phyloP scores from a whole-genome alignment of 2,113 vertebrate genomes.

The Shinisaurus crocodilurus region DNA sequence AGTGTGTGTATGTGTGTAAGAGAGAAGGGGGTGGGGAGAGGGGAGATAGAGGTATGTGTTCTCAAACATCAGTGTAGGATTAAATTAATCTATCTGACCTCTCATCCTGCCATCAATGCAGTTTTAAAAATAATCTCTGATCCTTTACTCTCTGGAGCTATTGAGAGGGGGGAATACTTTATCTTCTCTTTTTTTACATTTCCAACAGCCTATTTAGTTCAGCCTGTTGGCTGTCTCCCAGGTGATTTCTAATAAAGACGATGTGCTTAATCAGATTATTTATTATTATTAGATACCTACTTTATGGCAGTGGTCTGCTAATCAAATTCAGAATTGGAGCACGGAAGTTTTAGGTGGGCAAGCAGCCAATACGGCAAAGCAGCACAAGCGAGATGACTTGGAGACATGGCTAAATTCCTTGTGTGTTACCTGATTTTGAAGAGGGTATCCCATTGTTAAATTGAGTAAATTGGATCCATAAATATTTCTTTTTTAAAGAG shows the following conservation, averaged over 20 bases:
- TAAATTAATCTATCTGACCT: slow-evolving; percentile 29
- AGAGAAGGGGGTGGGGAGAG: neutral
- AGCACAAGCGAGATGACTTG: slow-evolving; percentile 52
- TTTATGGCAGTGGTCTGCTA: slow-evolving; percentile 56
- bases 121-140: neutral
- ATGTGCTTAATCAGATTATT: slow-evolving; percentile 47
- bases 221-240: slow-evolving; percentile 48
- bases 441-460: slow-evolving; percentile 54
- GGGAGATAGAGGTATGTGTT: neutral
- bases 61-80: neutral
- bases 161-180: neutral
- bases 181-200: slow-evolving; percentile 28
- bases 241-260: slow-evolving; percentile 60
- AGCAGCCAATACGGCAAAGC: slow-evolving; percentile 58
- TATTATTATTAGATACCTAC: slow-evolving; percentile 57
- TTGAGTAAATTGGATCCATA: slow-evolving; percentile 51
- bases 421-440: slow-evolving; percentile 50
- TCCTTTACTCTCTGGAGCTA: neutral
- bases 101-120: neutral
- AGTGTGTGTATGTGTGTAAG: neutral
- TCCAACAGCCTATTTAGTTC: slow-evolving; percentile 64
- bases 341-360: slow-evolving; percentile 62
- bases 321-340: slow-evolving; percentile 69
- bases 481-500: slow-evolving; percentile 57
- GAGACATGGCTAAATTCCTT: slow-evolving; percentile 42